Percentiles rank a stretch among this genome's conserved stretches.
Evolutionary conservation across 1,140 invertebrate genomes (phyloP).

Genomic region (Aculops lycopersici): DNA sequence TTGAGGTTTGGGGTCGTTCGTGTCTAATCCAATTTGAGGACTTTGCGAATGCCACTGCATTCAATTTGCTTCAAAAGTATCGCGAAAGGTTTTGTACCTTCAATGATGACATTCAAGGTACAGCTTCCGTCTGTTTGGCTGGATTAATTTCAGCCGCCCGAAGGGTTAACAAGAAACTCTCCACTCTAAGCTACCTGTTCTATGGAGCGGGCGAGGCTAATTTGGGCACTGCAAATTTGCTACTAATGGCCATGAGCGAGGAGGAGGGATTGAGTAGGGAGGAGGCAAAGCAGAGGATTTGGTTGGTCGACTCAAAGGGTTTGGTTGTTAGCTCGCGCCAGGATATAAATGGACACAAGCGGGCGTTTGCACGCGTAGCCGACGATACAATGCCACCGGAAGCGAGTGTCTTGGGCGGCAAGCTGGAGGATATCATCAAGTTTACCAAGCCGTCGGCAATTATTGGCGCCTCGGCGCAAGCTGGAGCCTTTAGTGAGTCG

Average conservation of each 20-base stretch:
- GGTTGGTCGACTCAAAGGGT: constrained; percentile 23
- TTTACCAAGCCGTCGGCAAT: constrained; percentile 47
- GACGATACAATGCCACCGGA: constrained; percentile 34
- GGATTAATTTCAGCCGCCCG: constrained; percentile 48
- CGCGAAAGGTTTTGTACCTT: constrained; percentile 60
- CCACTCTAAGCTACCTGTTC: constrained; percentile 41
- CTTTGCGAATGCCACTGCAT: constrained; percentile 74
- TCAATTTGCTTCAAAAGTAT: constrained; percentile 58
- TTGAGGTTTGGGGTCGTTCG: constrained; percentile 27
- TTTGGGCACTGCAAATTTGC: constrained; percentile 55
- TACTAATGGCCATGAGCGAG: constrained; percentile 40
- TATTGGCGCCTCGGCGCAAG: constrained; percentile 48
- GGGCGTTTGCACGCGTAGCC: constrained; percentile 46
- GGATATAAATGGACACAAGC: constrained; percentile 25
- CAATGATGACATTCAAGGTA: constrained; percentile 80
- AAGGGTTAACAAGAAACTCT: constrained; percentile 39
- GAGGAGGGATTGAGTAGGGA: constrained; percentile 39
- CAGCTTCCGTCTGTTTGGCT: constrained; percentile 62
- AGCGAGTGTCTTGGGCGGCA: no score
- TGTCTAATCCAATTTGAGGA: constrained; percentile 56
- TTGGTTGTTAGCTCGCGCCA: constrained; percentile 10
- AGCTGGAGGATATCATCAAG: constrained; percentile 38
- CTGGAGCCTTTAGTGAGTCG: constrained; percentile 52
- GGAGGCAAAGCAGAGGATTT: constrained; percentile 47
- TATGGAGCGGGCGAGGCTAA: constrained; percentile 46